These are phyloP conservation scores for Drosophila jambulina DNA, from an alignment of 1,140 invertebrate species.

Conservation along the genomic window DNA sequence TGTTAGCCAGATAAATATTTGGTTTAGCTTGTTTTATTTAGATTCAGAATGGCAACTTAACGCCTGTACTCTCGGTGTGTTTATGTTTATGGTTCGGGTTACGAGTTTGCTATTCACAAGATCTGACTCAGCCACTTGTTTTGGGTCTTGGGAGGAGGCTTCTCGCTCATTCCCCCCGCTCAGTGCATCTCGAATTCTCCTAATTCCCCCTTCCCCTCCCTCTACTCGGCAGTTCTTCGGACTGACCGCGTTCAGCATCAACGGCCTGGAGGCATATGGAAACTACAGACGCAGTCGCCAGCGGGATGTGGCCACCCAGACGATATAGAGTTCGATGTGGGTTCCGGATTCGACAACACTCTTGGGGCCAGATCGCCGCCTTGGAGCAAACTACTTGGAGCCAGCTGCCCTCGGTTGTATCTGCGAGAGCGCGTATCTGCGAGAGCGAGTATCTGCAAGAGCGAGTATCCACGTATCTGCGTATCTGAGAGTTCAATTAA, in stretches of 20 bases:
- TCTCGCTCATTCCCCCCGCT: background rate
- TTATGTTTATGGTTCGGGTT: background rate
- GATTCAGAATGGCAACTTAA: background rate
- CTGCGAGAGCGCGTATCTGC: background rate
- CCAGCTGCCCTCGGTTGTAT: background rate
- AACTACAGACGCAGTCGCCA: constrained; percentile 60
- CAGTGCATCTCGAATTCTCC: background rate
- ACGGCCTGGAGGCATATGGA: constrained; percentile 59
- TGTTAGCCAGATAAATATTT: background rate
- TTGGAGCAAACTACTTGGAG: background rate
- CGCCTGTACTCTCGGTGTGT: background rate
- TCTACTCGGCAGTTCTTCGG: constrained; percentile 60
- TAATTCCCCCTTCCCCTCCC: background rate
- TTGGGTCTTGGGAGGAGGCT: background rate
- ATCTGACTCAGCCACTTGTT: background rate
- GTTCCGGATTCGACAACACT: background rate
- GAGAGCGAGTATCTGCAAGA: constrained; percentile 5
- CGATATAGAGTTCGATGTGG: constrained; percentile 27
- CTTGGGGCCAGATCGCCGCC: background rate
- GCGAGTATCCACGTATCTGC: constrained; percentile 1
- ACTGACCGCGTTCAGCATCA: constrained; percentile 62
- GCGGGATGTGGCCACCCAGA: constrained; percentile 66
- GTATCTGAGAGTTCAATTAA: constrained; percentile 2
- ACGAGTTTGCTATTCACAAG: background rate
- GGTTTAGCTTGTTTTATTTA: background rate